Percentiles rank a stretch among this genome's conserved stretches.
phyloP scores from a whole-genome alignment of 2,888 invertebrate genomes.

The Stenchaetothrips biformis region DNA sequence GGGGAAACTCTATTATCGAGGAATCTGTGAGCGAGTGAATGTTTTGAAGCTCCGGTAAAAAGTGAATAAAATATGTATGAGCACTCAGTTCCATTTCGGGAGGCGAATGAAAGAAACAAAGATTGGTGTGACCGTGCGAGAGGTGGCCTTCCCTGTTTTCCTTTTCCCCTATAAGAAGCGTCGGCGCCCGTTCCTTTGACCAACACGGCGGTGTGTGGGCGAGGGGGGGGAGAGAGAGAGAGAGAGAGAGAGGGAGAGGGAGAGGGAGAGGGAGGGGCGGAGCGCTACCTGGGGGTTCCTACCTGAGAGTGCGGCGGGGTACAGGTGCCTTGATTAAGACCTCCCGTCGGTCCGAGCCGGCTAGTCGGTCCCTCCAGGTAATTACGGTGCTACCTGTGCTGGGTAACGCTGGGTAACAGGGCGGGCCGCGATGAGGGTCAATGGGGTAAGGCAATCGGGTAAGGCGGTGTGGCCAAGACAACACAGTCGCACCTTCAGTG shows the following conservation, averaged over 20 bases:
- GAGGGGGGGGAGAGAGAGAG: not conserved
- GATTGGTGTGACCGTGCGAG: no score
- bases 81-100: no score
- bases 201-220: not conserved
- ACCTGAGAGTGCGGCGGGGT: not conserved
- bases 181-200: not conserved
- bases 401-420: not conserved
- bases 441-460: not conserved
- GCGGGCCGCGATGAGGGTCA: not conserved
- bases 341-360: not conserved
- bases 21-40: no score
- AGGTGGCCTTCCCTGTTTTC: no score
- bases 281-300: conserved; percentile 9
- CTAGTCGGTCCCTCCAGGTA: not conserved
- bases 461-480: not conserved
- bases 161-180: no score
- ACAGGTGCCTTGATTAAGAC: conserved; percentile 2
- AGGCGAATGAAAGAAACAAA: no score
- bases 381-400: not conserved
- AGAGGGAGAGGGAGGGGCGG: not conserved
- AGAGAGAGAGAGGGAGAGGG: not conserved
- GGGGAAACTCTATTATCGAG: no score
- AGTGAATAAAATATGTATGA: no score
- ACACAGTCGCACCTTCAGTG: not conserved
- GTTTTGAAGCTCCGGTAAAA: no score